Base-by-base conservation (phyloP, 2,113 vertebrate species). In the Rousettus leschenaultii region DNA sequence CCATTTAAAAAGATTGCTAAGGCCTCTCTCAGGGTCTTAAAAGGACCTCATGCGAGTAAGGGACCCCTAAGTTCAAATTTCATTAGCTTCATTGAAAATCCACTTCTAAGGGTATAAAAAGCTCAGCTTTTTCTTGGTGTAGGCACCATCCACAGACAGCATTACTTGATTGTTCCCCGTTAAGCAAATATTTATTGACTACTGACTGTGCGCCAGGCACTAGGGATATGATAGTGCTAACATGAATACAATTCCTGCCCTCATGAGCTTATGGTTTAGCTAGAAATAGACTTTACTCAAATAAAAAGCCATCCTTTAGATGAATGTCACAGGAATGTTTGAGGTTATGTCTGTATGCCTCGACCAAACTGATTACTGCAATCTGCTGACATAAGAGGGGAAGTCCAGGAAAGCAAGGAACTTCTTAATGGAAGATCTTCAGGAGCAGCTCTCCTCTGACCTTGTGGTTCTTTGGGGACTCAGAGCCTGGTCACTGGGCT, bases 181-280 rank as follows among this genome's bases (percentile, higher is more conserved):
- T 89, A 90, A 83, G 35, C 53, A 94, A 93, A 82, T 94, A 91
- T 57, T 89, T 70, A 93, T 66, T 70, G 61, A 95, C 33, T 86
- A 79, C 40, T 89, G 86, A 91, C 48, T 43, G 53, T 84, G 70
- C 51, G 16, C 21, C 43, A 88, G 70, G 59, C 35, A 35, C 35
- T 11, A 84, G 35, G 51, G 48, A 70, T 40, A 80, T 2, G 18
- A 66, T 1, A 66, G 38, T 28, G 51, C 70, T 83, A 75, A 94
- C 40, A 91, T 43, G 66, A 84, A 89, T 63, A 82, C 63, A 75
- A 6, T 40, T 13, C 43, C 59, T 94, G 59, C 26, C 83, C 83
- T 79, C 30, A n/a, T 24, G 59, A 83, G 70, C n/a, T 70, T 75
- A 83, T n/a, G 63, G 45, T 71, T 96, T 53, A 43, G 79, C 75